Conservation (phyloP, 1,140 invertebrate genomes). For the Neodiprion fabricii region DNA sequence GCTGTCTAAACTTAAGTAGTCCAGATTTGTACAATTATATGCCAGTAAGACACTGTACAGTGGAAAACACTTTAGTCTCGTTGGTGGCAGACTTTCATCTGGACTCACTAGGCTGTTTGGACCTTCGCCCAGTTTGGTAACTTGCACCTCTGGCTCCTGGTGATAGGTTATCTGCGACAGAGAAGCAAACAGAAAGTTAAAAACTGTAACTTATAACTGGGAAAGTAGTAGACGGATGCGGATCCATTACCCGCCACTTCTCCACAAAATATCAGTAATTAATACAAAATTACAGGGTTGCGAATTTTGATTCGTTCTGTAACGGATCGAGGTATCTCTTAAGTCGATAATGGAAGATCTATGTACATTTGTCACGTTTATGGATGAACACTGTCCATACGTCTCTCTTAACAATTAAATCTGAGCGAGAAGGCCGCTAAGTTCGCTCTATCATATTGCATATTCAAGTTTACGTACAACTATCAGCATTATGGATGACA, state of each 20-base stretch:
- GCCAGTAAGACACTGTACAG: conserved; percentile 81
- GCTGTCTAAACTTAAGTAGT: conserved; percentile 75
- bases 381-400: no score
- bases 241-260: no score
- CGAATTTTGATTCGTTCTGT: not conserved
- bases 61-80: conserved; percentile 84
- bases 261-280: not conserved
- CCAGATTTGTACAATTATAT: conserved; percentile 72
- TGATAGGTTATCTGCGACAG: conserved; percentile 66
- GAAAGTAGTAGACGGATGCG: not conserved
- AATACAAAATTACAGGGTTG: conserved; percentile 5
- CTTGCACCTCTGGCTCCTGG: conserved; percentile 67
- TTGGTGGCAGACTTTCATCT: conserved; percentile 60
- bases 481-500: no score
- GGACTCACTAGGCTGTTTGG: conserved; percentile 60
- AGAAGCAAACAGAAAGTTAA: conserved; percentile 23
- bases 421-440: no score
- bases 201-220: conserved; percentile 20
- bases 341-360: not conserved
- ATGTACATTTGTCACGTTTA: not conserved
- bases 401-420: no score
- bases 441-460: no score
- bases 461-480: no score
- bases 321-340: not conserved
- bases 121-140: conserved; percentile 65